These are phyloP conservation scores for Uromys caudimaculatus DNA, from an alignment of 2,797 vertebrate genomes.

Conservation along the genomic window DNA sequence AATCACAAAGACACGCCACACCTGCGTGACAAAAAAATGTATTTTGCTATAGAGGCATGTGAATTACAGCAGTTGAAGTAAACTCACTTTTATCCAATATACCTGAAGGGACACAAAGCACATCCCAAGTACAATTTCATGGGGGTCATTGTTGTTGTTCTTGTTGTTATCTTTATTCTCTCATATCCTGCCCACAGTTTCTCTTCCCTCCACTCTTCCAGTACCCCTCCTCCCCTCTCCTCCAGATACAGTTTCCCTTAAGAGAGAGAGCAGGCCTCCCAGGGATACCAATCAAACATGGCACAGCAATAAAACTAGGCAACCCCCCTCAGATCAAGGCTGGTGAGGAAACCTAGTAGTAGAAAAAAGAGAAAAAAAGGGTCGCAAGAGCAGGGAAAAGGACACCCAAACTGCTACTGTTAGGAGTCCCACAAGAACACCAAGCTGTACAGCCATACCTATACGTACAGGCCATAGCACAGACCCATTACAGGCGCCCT, in stretches of 20 bases:
- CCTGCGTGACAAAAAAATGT: too few species aligned
- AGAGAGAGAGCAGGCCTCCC: not conserved
- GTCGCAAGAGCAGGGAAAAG: not conserved
- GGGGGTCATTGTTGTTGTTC: not conserved
- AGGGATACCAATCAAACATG: not conserved
- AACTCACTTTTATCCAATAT: not conserved
- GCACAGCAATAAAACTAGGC: not conserved
- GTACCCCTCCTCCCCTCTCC: not conserved
- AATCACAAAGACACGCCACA: not conserved
- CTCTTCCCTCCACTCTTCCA: too few species aligned
- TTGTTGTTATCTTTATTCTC: not conserved
- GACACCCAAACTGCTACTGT: not conserved
- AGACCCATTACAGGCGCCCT: not conserved
- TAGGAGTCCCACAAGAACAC: too few species aligned
- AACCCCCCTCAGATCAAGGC: not conserved
- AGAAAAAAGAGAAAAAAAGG: not conserved
- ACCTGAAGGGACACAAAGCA: not conserved
- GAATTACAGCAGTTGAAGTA: not conserved
- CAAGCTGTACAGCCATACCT: not conserved
- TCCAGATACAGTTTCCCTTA: not conserved
- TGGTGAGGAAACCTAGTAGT: not conserved
- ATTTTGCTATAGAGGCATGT: not conserved
- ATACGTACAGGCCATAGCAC: too few species aligned
- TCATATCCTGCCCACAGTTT: not conserved
- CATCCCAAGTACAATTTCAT: not conserved